A percentile compares a stretch with the other conserved stretches of the same genome.
Conservation (phyloP, 2,888 invertebrate species). For the Loripinus fragilis region DNA sequence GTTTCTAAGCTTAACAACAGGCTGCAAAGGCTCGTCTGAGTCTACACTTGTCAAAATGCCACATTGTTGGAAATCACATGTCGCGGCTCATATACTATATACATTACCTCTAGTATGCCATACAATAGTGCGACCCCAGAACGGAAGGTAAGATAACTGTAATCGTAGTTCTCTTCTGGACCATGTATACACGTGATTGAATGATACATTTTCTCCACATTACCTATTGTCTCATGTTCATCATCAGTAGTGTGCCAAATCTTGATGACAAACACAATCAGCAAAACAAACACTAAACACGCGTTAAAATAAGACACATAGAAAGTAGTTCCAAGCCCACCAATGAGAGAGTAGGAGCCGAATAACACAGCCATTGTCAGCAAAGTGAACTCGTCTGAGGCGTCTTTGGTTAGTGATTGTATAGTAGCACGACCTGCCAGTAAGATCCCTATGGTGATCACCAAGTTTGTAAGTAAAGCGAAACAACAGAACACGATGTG, state of each 20-base stretch:
- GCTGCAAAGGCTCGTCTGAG: too few species aligned
- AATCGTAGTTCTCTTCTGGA: constrained; percentile 75
- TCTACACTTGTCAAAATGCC: too few species aligned
- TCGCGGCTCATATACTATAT: too few species aligned
- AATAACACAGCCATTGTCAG: constrained; percentile 79
- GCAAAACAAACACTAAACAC: constrained; percentile 77
- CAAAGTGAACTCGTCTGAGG: constrained; percentile 77
- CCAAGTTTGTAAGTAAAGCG: constrained; percentile 78
- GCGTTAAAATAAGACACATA: constrained; percentile 82
- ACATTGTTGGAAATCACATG: too few species aligned
- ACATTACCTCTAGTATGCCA: constrained; percentile 77
- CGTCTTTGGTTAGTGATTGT: constrained; percentile 75
- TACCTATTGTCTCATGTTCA: constrained; percentile 68
- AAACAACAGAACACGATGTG: constrained; percentile 80
- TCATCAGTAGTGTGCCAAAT: constrained; percentile 74
- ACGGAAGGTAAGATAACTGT: constrained; percentile 77
- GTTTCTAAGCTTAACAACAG: too few species aligned
- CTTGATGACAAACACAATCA: constrained; percentile 79
- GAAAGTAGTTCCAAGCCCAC: constrained; percentile 81
- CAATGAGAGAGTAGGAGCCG: constrained; percentile 80
- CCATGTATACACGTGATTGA: constrained; percentile 76
- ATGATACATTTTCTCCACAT: constrained; percentile 74
- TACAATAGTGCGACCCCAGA: constrained; percentile 77
- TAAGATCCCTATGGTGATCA: constrained; percentile 78
- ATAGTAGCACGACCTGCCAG: constrained; percentile 78